Evolutionary conservation across 1,140 invertebrate genomes (phyloP).

Genomic region (Brachionus sp.): DNA sequence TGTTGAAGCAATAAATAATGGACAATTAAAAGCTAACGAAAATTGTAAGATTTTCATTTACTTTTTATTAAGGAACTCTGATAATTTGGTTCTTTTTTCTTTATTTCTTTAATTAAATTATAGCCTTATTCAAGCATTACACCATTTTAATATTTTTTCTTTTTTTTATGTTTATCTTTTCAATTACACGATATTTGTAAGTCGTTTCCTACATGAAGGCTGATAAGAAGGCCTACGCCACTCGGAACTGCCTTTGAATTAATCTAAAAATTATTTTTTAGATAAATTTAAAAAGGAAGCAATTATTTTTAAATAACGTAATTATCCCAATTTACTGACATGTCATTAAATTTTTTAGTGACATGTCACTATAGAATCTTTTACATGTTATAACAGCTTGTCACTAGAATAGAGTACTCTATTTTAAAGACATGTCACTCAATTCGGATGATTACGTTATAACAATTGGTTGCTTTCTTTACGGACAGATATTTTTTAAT

Average conservation of each 20-base stretch:
- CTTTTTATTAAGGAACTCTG: not conserved
- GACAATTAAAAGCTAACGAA: slow-evolving; percentile 5
- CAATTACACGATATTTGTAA: not conserved
- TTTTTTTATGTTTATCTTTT: not conserved
- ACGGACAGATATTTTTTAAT: too few relatives aligned
- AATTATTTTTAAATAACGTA: too few relatives aligned
- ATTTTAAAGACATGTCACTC: too few relatives aligned
- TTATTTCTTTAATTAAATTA: not conserved
- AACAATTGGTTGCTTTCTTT: too few relatives aligned
- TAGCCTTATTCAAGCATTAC: not conserved
- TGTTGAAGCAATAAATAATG: not conserved
- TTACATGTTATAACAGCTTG: too few relatives aligned
- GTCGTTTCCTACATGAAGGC: not conserved
- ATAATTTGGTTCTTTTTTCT: not conserved
- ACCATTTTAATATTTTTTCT: not conserved
- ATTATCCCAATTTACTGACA: too few relatives aligned
- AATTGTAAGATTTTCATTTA: slow-evolving; percentile 8
- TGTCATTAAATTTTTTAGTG: too few relatives aligned
- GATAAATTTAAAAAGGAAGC: not conserved
- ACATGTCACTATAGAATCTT: too few relatives aligned
- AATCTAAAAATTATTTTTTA: not conserved
- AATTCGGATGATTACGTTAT: too few relatives aligned
- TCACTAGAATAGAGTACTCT: too few relatives aligned
- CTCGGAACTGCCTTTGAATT: not conserved
- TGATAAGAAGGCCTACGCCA: not conserved